Conservation (phyloP, 2,113 vertebrate genomes). For the Anas platyrhynchos region DNA sequence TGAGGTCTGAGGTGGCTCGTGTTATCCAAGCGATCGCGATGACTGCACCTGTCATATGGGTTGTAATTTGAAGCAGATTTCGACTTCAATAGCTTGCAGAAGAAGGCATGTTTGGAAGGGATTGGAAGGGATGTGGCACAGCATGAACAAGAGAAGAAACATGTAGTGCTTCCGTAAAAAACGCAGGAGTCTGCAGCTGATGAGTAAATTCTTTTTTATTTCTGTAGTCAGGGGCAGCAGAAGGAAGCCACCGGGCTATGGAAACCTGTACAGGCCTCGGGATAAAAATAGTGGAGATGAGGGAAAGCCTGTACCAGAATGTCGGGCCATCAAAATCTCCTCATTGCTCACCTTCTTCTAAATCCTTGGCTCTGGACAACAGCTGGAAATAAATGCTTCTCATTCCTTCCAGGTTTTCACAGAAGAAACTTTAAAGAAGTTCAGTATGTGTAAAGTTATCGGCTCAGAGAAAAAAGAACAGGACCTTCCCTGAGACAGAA, state of each 20-base stretch:
- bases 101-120: slow-evolving; percentile 9
- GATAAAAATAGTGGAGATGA: not conserved
- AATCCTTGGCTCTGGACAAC: not conserved
- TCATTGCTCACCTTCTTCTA: not conserved
- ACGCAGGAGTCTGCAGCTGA: not conserved
- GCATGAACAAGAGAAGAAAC: slow-evolving; percentile 35
- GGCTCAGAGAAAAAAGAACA: not conserved
- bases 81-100: not conserved
- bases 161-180: not conserved
- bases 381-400: not conserved
- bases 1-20: not conserved
- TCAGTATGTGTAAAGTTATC: not conserved
- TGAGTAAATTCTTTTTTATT: slow-evolving; percentile 21
- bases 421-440: not conserved
- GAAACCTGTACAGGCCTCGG: not conserved
- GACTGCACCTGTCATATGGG: not conserved
- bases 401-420: not conserved
- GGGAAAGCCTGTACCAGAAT: not conserved
- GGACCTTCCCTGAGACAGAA: not conserved
- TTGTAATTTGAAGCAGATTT: slow-evolving; percentile 34
- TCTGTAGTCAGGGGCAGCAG: not conserved
- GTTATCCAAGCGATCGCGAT: not conserved
- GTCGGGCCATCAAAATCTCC: not conserved
- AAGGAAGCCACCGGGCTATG: not conserved
- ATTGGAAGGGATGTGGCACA: slow-evolving; percentile 18